Base-by-base conservation (phyloP, 2,797 vertebrate species). In the Harpagifer antarcticus region DNA sequence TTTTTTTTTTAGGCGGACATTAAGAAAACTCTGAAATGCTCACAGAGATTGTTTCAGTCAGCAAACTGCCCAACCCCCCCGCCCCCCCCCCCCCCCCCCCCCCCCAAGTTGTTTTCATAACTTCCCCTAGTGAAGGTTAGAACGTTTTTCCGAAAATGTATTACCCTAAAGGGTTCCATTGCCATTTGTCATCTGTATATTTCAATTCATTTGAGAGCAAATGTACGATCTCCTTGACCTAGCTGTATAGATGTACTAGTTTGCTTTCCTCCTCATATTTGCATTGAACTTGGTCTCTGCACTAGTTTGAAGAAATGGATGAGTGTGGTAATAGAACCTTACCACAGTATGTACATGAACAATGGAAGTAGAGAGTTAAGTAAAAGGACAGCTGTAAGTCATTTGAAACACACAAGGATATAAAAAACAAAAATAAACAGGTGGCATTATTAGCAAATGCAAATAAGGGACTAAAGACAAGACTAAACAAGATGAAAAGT, bases 401-500 rank as follows among this genome's bases (percentile, higher is more conserved):
- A 23, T 15, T 33, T 53, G 31, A 58, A 1, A 47, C 8, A 33
- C 31, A 16, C 33, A 49, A 37, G 19, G 17, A 48, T 17, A 33
- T 23, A 16, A 2, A 47, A 19, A 69, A 42, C n/a, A 4, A 16
- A 16, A 48, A 43, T 33, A 10, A 16, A 45, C 0, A 13, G 1
- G 9, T 7, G n/a, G 17, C 47, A 55, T 11, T 66, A 45, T 12
- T 5, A 48, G 5, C 9, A 65, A 33, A 49, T 27, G 10, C 11
- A 59, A 48, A 37, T 5, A 42, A 4, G 11, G 40, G 20, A 27
- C 33, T 40, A 47, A 49, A 23, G 43, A 20, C 15, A 43, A 55
- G 11, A 62, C 23, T 20, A 49, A 57, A 0, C 16, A 33, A 67
- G 27, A 64, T 64, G 42, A 76, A 66, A 64, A 20, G 3, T 27